Base-by-base conservation (phyloP, 1,140 invertebrate genomes). In the Sinella curviseta region DNA sequence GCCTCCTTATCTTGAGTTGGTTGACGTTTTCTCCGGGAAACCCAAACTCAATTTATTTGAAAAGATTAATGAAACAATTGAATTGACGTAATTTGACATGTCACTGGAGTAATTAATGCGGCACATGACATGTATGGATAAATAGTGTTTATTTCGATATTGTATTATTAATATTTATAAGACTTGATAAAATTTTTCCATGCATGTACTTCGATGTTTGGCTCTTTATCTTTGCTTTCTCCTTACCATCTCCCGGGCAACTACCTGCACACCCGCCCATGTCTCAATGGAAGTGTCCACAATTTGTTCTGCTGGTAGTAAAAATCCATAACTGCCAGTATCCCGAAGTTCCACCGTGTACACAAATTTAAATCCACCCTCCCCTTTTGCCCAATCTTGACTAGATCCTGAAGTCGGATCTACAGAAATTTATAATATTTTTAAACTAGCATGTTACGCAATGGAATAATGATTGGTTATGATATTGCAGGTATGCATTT, bases 311-410 rank as follows among this genome's bases (percentile, higher is more conserved):
- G 86, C 85, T 12, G 90, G 90, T 2, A 91, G 85, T 20, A 90
- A 76, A 84, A 91, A 91, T 17, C 90, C 90, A 80, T 87, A 88
- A 33, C 79, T 79, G 0, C 90, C 89, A 26, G 84, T 86, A 77
- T 90, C 89, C 30, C 89, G 77, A 28, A 91, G 84, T 84, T 90
- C 89, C 67, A 90, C 84, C 14, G 88, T 83, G 80, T 86, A 90
- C 16, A 87, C 84, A 79, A 89, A 89, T 86, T 95, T 96, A 20
- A 48, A 12, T n/a, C 90, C 90, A 26, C 26, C 36, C 0, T 8
- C 33, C 16, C 57, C 65, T 33, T 73, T 31, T 3, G 74, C 74
- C 78, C 78, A 79, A 73, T 79, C 78, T 76, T 76, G 36, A 54
- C 74, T 76, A 1, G 74, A 20, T 30, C 74, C 74, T 24, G 74